Evolutionary conservation across 2,113 vertebrate genomes (phyloP), one percentile per base, ranked within the genome.

Genomic region (Drymodes brunneopygia): DNA sequence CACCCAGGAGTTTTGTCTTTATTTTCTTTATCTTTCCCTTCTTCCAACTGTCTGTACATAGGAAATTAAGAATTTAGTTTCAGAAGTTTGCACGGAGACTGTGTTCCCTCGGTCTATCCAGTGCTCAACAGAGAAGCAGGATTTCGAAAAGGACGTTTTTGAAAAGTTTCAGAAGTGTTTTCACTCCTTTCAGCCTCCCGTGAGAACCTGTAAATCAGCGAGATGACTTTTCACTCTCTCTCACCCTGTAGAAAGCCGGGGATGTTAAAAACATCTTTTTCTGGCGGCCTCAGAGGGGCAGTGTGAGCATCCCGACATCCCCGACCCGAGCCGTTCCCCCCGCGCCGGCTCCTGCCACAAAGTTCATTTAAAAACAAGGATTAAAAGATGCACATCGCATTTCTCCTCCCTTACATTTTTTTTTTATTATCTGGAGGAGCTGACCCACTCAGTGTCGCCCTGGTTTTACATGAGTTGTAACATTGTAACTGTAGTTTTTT

Each of bases 221-320:
- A 48, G 20, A 2, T 17, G 47, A 40, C 28, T 51, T 74, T 38
- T n/a, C 66, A 3, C 42, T 60, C 11, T 29, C 31, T 31, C 28
- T 21, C 53, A 2, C 36, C 51, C 57, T 14, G 54, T 12, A 45
- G 36, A 38, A 6, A 67, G 57, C 45, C 25, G 42, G 15, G 29
- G 75, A 33, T 15, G 50, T 2, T 20, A 9, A 15, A 54, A 7
- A 2, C 9, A 2, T 21, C 8, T 3, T 3, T 38, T 38, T 38
- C 9, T 38, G 38, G 50, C 27, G 80, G 51, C 93, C 94, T 93
- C 82, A 12, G 3, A 86, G 93, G 92, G 96, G 90, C 94, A 89
- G 65, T 85, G 65, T 96, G 87, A 88, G 23, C 90, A 95, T 79
- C 45, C 65, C 23, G 4, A 77, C 71, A 1, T 45, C 42, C 36